These are phyloP conservation scores for Perca schrenkii DNA, from an alignment of 2,113 vertebrate genomes.

Conservation along the genomic window DNA sequence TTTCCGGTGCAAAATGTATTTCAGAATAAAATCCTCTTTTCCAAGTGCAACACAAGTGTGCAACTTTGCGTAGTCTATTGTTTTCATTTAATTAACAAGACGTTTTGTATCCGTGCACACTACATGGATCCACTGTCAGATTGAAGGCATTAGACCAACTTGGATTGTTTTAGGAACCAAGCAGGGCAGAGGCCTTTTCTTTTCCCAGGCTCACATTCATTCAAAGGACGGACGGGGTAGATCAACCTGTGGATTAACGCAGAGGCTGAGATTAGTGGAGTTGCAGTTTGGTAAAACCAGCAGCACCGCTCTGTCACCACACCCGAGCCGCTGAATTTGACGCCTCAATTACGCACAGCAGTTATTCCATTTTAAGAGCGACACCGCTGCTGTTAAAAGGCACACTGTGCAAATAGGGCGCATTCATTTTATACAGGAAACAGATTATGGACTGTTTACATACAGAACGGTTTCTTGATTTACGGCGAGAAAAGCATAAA, in stretches of 20 bases:
- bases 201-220: constrained; percentile 8
- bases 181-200: neutral
- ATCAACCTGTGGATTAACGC: constrained; percentile 61
- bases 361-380: constrained; percentile 47
- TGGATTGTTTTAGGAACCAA: constrained; percentile 22
- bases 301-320: constrained; percentile 35
- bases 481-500: constrained; percentile 8
- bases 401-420: constrained; percentile 62
- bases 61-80: too few relatives aligned
- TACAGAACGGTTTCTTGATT: constrained; percentile 39
- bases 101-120: neutral
- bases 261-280: constrained; percentile 42
- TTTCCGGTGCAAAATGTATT: neutral
- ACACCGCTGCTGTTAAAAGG: constrained; percentile 72
- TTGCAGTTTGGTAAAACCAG: constrained; percentile 51
- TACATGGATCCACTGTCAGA: neutral
- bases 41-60: too few relatives aligned
- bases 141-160: constrained; percentile 23
- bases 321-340: constrained; percentile 64
- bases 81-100: neutral
- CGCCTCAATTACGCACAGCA: constrained; percentile 59
- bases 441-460: constrained; percentile 71
- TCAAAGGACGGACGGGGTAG: neutral
- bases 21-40: neutral
- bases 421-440: constrained; percentile 47